Evolutionary conservation across 2,113 vertebrate species (phyloP).

Genomic region (Stegostoma tigrinum): DNA sequence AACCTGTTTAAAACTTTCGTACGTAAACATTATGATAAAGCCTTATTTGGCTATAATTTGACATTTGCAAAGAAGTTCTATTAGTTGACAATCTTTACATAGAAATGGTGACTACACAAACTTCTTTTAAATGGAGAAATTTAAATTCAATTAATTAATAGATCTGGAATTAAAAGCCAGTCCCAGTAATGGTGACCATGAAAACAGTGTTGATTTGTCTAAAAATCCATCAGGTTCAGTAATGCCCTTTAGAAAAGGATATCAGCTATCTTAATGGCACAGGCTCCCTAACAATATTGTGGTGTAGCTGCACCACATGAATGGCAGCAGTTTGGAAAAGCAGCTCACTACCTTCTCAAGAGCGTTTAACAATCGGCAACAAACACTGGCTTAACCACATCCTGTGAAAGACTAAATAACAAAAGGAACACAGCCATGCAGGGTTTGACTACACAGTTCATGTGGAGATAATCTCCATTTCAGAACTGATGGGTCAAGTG

Average conservation of each 20-base stretch:
- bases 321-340: too few relatives aligned
- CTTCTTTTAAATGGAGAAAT: background rate
- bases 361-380: too few relatives aligned
- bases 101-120: background rate
- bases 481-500: background rate
- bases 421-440: background rate
- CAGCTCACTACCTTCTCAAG: too few relatives aligned
- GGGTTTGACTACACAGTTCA: background rate
- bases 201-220: background rate
- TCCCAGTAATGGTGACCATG: background rate
- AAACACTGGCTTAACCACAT: too few relatives aligned
- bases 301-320: too few relatives aligned
- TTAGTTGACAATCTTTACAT: background rate
- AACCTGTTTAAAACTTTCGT: background rate
- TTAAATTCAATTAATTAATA: background rate
- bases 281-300: too few relatives aligned
- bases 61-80: background rate
- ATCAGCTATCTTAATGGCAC: background rate
- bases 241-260: background rate
- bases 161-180: background rate
- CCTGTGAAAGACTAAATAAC: too few relatives aligned
- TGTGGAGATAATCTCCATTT: background rate
- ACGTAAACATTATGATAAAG: background rate
- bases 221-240: background rate
- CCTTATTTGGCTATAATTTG: background rate